Evolutionary conservation across 2,113 vertebrate genomes (phyloP).

Genomic region (Stictonetta naevosa): DNA sequence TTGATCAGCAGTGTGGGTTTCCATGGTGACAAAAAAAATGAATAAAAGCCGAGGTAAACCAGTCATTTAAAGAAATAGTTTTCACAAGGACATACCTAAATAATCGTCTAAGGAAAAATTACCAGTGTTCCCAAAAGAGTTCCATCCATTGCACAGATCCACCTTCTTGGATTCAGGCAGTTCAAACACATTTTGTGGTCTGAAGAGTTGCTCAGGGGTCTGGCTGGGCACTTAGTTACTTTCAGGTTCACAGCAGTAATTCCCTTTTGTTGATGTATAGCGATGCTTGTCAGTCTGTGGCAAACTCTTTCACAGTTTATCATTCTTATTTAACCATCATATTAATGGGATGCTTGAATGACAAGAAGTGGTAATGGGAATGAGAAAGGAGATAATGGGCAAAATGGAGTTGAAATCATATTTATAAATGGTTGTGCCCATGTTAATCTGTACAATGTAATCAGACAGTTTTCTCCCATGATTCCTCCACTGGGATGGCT

Average conservation of each 20-base stretch:
- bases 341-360: neutral
- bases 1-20: neutral
- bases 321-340: neutral
- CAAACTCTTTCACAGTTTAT: neutral
- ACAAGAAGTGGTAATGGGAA: neutral
- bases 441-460: neutral
- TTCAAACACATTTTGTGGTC: neutral
- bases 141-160: neutral
- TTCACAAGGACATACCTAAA: neutral
- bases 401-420: neutral
- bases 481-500: neutral
- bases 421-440: neutral
- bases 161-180: neutral
- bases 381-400: neutral
- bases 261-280: rapidly evolving
- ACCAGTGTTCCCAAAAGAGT: neutral
- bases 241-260: neutral
- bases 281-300: neutral
- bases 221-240: neutral
- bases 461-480: neutral
- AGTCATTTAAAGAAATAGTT: neutral
- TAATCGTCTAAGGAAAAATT: neutral
- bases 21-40: neutral
- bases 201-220: neutral
- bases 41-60: neutral